Conservation (phyloP, 1,140 invertebrate genomes). For the Drosophila novamexicana region DNA sequence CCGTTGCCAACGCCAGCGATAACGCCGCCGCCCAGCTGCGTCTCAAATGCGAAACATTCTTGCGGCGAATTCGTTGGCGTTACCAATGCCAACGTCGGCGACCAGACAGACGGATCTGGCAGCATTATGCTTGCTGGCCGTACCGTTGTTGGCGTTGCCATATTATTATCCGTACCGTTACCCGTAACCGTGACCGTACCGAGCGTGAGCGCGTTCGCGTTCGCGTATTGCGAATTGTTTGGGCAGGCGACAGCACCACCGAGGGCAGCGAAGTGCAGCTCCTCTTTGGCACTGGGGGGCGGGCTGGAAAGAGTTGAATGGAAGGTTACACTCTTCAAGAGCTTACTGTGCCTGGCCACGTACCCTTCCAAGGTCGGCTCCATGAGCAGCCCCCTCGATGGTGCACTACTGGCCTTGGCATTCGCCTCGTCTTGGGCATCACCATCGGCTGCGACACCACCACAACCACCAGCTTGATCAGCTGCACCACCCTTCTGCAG, state of each 20-base stretch:
- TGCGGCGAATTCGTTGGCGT: conserved; percentile 79
- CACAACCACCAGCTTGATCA: conserved; percentile 55
- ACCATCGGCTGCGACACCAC: conserved; percentile 82
- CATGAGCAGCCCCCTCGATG: conserved; percentile 56
- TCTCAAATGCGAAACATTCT: conserved; percentile 60
- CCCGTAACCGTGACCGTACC: conserved; percentile 15
- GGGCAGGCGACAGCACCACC: conserved; percentile 30
- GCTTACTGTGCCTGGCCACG: conserved; percentile 93
- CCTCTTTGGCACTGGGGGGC: conserved; percentile 86
- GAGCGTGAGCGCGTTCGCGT: conserved; percentile 15
- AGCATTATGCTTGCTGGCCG: background rate
- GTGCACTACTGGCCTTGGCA: conserved; percentile 15
- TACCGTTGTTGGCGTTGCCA: conserved; percentile 1
- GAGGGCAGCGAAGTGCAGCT: conserved; percentile 54
- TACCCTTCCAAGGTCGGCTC: conserved; percentile 93
- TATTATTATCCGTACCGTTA: conserved; percentile 21
- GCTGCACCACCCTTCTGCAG: conserved; percentile 79
- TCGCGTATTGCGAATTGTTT: conserved; percentile 9
- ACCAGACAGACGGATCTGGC: conserved; percentile 46
- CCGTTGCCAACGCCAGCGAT: conserved; percentile 65
- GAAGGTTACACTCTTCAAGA: conserved; percentile 95
- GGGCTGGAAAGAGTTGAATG: conserved; percentile 93
- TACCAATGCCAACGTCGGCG: conserved; percentile 76
- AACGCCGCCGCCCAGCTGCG: conserved; percentile 44
- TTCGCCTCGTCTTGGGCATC: conserved; percentile 86